Conservation (phyloP, 2,797 vertebrate species). For the Hoplostethus mediterraneus region DNA sequence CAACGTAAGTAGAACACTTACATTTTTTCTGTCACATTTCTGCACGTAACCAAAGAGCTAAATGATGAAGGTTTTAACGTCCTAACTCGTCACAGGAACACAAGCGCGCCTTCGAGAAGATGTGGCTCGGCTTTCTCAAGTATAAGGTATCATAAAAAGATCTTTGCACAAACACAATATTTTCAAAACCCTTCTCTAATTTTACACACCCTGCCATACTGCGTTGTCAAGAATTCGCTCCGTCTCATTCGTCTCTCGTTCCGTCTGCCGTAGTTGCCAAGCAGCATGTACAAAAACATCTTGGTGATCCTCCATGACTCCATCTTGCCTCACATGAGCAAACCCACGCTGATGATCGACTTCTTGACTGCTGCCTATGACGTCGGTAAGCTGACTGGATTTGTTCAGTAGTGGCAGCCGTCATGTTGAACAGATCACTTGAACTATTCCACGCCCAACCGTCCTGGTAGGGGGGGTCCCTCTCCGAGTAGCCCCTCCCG, state of each 20-base stretch:
- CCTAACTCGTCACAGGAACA: constrained; percentile 88
- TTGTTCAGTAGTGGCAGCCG: not conserved
- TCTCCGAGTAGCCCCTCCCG: too few species aligned
- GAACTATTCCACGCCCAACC: too few species aligned
- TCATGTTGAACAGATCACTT: not conserved
- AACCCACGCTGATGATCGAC: constrained; percentile 94
- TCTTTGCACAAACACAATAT: too few species aligned
- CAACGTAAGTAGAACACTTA: constrained; percentile 80
- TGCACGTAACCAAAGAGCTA: not conserved
- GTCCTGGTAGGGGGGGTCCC: too few species aligned
- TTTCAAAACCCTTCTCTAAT: not conserved
- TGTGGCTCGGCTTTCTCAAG: constrained; percentile 95
- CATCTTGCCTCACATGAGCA: constrained; percentile 93
- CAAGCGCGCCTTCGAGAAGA: constrained; percentile 88
- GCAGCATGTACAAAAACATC: constrained; percentile 93
- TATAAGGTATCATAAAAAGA: constrained; percentile 84
- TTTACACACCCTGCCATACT: not conserved
- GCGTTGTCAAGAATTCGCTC: not conserved
- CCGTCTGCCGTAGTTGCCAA: constrained; percentile 85
- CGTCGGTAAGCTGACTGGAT: constrained; percentile 84
- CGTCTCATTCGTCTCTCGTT: not conserved
- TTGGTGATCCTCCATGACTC: constrained; percentile 93
- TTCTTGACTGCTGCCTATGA: constrained; percentile 94
- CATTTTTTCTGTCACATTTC: not conserved
- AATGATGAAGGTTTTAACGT: not conserved